These are phyloP conservation scores for Conchocele bisecta DNA, from an alignment of 2,888 invertebrate genomes.

Conservation along the genomic window DNA sequence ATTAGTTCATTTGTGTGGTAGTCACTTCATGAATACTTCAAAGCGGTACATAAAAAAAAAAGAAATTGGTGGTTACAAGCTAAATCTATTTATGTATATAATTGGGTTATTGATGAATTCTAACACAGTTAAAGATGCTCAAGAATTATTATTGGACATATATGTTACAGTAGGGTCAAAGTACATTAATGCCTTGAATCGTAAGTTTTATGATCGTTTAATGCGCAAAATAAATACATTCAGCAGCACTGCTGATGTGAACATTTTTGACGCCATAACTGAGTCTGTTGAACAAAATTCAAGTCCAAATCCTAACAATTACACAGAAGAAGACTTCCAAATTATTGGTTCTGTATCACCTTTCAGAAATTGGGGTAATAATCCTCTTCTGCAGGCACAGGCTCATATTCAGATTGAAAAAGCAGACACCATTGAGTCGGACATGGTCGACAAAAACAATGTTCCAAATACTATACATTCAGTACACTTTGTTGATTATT, in stretches of 20 bases:
- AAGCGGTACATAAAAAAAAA: conserved; percentile 20
- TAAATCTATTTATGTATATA: conserved; percentile 14
- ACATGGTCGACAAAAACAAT: no score
- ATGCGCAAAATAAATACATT: conserved; percentile 24
- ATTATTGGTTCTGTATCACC: neutral
- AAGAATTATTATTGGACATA: conserved; percentile 17
- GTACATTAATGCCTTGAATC: neutral
- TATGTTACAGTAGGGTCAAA: conserved; percentile 7
- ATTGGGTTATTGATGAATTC: conserved; percentile 37
- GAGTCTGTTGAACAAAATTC: neutral
- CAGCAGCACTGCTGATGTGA: neutral
- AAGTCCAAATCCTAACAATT: neutral
- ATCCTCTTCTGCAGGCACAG: neutral
- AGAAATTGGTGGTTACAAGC: conserved; percentile 7
- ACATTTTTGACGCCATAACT: neutral
- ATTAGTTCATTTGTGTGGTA: conserved; percentile 1
- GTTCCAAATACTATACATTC: neutral
- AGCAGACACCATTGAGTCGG: neutral
- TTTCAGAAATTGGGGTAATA: neutral
- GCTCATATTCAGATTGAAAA: neutral
- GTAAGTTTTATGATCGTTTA: conserved; percentile 1
- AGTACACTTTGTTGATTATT: neutral
- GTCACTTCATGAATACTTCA: conserved; percentile 10
- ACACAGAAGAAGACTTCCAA: conserved; percentile 6
- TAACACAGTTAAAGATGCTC: conserved; percentile 8